Evolutionary conservation across 2,888 invertebrate genomes (phyloP), one percentile per base, ranked within the genome.

Genomic region (Busseola fusca): DNA sequence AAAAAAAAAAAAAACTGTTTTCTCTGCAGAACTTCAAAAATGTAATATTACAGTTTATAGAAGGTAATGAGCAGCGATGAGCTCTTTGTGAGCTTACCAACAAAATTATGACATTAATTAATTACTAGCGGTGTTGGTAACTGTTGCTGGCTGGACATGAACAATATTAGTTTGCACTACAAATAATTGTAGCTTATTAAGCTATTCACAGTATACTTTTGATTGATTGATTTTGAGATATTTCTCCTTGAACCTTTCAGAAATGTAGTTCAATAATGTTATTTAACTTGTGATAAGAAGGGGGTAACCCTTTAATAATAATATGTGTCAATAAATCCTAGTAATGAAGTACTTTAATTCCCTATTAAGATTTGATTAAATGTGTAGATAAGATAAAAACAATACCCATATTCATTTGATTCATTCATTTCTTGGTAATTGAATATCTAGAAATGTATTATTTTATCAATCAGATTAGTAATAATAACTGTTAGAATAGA

Each of bases 401-500:
- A 50, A 30, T 65, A 6, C 12, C 5, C 21, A 72, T 21, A 25
- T 45, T n/a, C 0, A 5, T 58, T 56, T 58, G 40, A 72, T 67
- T 75, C 34, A 34, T 34, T 34, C 34, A 34, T 34, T 68, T 48
- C 40, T 50, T 45, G 10, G 48, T 42, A 75, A 34, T 6, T 0
- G 34, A 34, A 34, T 34, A 34, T 4, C 34, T 34, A 34, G 34
- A 34, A 0, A 21, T 10, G 10, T 12, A n/a, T 10, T 34, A 50
- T 74, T 50, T 59, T 67, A 76, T 73, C 52, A 59, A 72, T 60
- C 10, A 76, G 45, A 76, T 73, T 25, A 12, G 0, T 54, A 21
- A 30, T 4, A 59, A 52, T 45, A 45, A 40, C 34, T 27, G 4
- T 3, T 57, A 71, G 60, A 21, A 65, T 34, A 60, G 70, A 74